These are phyloP conservation scores for Halcyon leucocephala DNA, from an alignment of 2,797 vertebrate species.

Conservation along the genomic window DNA sequence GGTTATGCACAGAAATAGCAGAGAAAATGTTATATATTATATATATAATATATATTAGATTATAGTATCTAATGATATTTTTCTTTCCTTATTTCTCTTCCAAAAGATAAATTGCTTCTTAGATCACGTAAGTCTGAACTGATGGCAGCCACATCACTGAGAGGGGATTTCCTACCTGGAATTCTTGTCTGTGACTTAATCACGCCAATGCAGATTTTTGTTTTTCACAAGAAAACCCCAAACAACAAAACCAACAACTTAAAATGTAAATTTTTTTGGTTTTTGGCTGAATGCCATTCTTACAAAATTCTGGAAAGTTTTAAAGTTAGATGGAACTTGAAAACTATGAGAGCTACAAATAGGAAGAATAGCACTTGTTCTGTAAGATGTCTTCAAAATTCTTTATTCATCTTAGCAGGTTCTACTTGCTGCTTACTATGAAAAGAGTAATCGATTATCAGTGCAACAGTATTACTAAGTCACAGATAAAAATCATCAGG, in stretches of 20 bases:
- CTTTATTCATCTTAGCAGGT: background rate
- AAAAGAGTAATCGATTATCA: background rate
- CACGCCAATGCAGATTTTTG: background rate
- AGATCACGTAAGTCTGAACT: background rate
- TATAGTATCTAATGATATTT: background rate
- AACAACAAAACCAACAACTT: background rate
- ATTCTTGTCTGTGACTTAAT: slow-evolving; percentile 17
- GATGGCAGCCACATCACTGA: background rate
- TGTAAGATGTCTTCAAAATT: background rate
- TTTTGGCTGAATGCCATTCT: background rate
- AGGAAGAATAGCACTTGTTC: background rate
- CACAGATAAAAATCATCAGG: slow-evolving; percentile 8
- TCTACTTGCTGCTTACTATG: background rate
- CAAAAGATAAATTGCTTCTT: background rate
- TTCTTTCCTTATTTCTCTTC: background rate
- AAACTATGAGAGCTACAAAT: background rate
- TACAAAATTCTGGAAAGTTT: background rate
- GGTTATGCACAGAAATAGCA: background rate
- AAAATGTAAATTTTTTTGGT: too few species aligned
- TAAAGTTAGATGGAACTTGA: background rate
- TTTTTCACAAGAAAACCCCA: background rate
- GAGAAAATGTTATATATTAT: background rate
- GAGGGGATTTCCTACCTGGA: background rate
- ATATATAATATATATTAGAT: too few species aligned
- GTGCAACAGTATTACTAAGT: background rate